Percentiles rank a stretch among this genome's conserved stretches.
Evolutionary conservation across 2,113 vertebrate genomes (phyloP).

Genomic region (Ictidomys tridecemlineatus): DNA sequence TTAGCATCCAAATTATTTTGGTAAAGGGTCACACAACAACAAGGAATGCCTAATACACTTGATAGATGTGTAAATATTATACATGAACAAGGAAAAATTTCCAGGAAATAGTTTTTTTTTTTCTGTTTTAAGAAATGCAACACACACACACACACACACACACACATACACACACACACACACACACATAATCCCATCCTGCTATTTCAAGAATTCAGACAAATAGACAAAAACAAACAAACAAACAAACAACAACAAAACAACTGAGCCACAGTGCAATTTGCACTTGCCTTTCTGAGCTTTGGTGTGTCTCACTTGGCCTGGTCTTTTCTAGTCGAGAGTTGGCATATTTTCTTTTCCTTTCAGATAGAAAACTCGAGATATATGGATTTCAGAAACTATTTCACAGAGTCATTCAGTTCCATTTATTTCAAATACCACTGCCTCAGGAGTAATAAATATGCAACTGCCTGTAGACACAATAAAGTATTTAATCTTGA

Average conservation of each 20-base stretch:
- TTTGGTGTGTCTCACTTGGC: constrained; percentile 23
- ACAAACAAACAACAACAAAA: too few species aligned
- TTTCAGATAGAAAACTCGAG: constrained; percentile 79
- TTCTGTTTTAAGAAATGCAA: background rate
- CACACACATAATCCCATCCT: background rate
- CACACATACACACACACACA: too few species aligned
- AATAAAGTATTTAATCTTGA: constrained; percentile 88
- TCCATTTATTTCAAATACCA: constrained; percentile 87
- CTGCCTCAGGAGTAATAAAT: constrained; percentile 86
- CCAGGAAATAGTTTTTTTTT: background rate
- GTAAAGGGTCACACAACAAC: background rate
- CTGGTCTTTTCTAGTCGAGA: constrained; percentile 49
- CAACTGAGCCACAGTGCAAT: constrained; percentile 55
- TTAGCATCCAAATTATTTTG: background rate
- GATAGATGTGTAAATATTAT: background rate
- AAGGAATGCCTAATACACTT: background rate
- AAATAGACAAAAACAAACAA: background rate
- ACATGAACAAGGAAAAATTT: background rate
- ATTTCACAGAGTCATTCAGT: constrained; percentile 86
- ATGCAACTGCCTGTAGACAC: constrained; percentile 84
- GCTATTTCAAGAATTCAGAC: background rate
- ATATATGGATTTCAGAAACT: constrained; percentile 84
- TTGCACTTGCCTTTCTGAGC: constrained; percentile 42
- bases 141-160: too few species aligned
- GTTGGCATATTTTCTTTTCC: constrained; percentile 78